Evolutionary conservation across 2,888 invertebrate genomes (phyloP).

Genomic region (Drosophila tanythrix): DNA sequence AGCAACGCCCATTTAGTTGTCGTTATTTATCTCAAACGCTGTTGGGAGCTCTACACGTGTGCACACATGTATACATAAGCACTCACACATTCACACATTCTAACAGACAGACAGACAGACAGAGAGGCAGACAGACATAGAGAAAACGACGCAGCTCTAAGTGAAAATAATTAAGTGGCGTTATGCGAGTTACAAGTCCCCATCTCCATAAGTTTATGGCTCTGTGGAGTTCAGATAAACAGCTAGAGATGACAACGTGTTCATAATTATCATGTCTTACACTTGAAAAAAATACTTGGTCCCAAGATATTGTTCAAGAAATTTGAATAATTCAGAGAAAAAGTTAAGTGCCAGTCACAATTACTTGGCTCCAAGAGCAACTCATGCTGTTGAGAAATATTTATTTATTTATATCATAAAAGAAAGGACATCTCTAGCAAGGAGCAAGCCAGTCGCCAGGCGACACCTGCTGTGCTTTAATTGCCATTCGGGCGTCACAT

Average conservation of each 20-base stretch:
- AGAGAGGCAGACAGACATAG: not conserved
- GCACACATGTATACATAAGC: conserved; percentile 42
- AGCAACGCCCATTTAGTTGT: conserved; percentile 41
- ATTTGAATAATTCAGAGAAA: not conserved
- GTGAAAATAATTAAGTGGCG: conserved; percentile 73
- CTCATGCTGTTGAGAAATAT: not conserved
- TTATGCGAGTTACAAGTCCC: conserved; percentile 57
- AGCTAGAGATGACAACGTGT: conserved; percentile 57
- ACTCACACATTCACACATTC: conserved; percentile 28
- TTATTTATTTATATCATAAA: not conserved
- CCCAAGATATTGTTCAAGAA: not conserved
- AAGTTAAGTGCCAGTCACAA: not conserved
- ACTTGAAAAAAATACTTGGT: not conserved
- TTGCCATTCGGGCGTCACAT: conserved; percentile 70
- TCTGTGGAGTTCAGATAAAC: conserved; percentile 3
- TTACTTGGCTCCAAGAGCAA: not conserved
- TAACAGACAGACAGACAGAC: conserved; percentile 4
- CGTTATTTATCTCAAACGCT: conserved; percentile 71
- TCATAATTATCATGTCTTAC: not conserved
- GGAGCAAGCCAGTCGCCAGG: conserved; percentile 1
- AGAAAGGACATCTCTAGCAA: conserved; percentile 31
- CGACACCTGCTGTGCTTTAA: conserved; percentile 60
- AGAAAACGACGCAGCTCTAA: conserved; percentile 29
- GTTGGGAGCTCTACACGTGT: conserved; percentile 63
- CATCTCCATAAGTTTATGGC: not conserved